A percentile compares a stretch with the other conserved stretches of the same genome.
Evolutionary conservation across 2,797 vertebrate species (phyloP).

Genomic region (Podarcis siculus): DNA sequence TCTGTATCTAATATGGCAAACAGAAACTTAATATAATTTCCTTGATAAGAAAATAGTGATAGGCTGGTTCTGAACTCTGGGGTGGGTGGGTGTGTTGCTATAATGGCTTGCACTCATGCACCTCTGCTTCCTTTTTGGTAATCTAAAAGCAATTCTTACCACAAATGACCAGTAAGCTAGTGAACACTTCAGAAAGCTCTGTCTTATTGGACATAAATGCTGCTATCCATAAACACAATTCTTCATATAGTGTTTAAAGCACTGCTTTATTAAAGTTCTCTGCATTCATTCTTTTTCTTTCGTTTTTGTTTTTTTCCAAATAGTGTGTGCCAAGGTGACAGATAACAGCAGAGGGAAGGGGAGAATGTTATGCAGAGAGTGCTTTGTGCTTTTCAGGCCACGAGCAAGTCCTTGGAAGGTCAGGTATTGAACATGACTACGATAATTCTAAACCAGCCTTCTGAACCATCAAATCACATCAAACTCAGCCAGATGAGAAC

Average conservation of each 20-base stretch:
- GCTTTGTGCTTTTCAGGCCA: constrained; percentile 59
- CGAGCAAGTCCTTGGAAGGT: constrained; percentile 61
- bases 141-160: background rate
- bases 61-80: background rate
- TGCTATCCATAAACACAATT: background rate
- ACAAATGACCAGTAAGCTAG: background rate
- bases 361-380: constrained; percentile 32
- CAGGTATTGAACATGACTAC: constrained; percentile 58
- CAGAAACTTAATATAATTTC: background rate
- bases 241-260: background rate
- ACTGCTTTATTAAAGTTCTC: background rate
- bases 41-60: background rate
- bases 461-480: constrained; percentile 66
- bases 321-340: constrained; percentile 30
- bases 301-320: constrained; percentile 9
- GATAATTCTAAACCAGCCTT: constrained; percentile 63
- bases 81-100: background rate
- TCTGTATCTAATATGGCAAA: background rate
- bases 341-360: constrained; percentile 8
- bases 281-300: constrained; percentile 13
- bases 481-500: constrained; percentile 62
- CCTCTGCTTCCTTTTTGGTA: background rate
- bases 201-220: background rate
- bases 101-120: background rate
- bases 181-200: background rate